Base-by-base conservation (phyloP, 2,113 vertebrate genomes). In the Nyctibius bracteatus region DNA sequence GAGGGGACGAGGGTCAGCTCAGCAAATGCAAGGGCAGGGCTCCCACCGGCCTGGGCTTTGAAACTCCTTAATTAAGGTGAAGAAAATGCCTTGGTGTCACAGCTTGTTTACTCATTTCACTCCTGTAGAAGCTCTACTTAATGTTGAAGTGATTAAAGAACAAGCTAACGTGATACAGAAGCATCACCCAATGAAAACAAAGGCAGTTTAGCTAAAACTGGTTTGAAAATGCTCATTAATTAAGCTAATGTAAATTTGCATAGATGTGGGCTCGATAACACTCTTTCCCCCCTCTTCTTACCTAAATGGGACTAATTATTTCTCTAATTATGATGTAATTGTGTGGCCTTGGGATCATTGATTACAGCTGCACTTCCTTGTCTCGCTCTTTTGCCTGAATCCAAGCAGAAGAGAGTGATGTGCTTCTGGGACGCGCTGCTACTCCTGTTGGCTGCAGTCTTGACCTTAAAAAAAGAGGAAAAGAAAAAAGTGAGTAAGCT, bases 391-490 rank as follows among this genome's bases (percentile, higher is more conserved):
- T 67, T 81, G 61, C 8, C 55, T 57, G 68, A 77, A 73, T 59
- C 43, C 20, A 63, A 46, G 80, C 61, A 84, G 83, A 47, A 81
- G 73, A 17, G 37, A 72, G 37, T 30, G 47, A 80, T 52, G 79
- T 9, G 81, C 63, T 61, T 61, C 90, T 86, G 78, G 79, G 93
- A 86, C 71, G 61, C 6, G 24, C 75, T 77, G 90, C 83, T 85
- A 5, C 74, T 93, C 54, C 55, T 86, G 84, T 75, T 74, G 84
- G 92, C 80, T 90, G 51, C 75, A 75, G 89, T 18, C 49, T 90
- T 96, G 96, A 95, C 94, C 92, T 96, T 88, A 92, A 94, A 91
- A 93, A 61, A 25, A 17, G 35, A 92, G 24, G 68, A 88, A 86
- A 49, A 78, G 44, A 61, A 91, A 97, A 91, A 96, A 92, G 65